phyloP scores from a whole-genome alignment of 1,140 invertebrate genomes.

The Latrodectus geometricus region DNA sequence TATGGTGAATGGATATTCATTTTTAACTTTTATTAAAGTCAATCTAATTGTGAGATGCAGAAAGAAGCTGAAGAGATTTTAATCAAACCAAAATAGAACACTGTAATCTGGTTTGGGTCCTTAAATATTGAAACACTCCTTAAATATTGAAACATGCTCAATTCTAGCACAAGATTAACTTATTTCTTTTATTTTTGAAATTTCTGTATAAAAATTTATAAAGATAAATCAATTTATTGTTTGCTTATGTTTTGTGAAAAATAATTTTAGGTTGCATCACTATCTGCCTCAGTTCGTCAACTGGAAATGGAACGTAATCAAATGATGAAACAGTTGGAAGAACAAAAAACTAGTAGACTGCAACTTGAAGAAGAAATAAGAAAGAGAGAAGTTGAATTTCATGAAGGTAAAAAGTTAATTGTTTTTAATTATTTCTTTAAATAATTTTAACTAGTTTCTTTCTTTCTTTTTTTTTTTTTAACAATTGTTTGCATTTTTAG shows the following conservation, averaged over 20 bases:
- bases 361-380: conserved; percentile 62
- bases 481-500: background rate
- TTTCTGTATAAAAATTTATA: background rate
- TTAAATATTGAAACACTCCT: no score
- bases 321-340: conserved; percentile 65
- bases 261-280: conserved; percentile 67
- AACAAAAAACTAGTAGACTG: conserved; percentile 63
- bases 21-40: no score
- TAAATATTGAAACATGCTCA: no score
- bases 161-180: no score
- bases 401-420: conserved; percentile 19
- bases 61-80: no score
- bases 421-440: background rate
- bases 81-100: no score
- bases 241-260: background rate
- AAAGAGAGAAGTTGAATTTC: conserved; percentile 34
- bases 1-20: no score
- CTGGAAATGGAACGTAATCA: conserved; percentile 70
- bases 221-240: background rate
- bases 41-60: no score
- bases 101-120: no score
- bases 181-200: background rate
- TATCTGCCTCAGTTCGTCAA: conserved; percentile 69
- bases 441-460: background rate
- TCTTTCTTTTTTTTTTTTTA: no score